Base-by-base conservation (phyloP, 2,113 vertebrate species). In the Rhizomys pruinosus region DNA sequence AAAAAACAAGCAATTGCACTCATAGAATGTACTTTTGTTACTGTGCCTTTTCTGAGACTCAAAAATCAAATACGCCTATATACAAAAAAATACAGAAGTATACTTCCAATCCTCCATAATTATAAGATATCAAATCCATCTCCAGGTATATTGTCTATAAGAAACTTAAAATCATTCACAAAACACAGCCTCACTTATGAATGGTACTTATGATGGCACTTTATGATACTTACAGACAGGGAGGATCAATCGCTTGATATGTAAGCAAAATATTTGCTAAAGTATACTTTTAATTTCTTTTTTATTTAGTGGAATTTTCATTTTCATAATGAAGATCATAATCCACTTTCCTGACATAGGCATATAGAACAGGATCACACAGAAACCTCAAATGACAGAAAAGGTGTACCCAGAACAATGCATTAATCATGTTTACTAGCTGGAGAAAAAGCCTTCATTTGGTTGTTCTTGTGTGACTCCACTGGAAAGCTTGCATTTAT, bases 101-200 rank as follows among this genome's bases (percentile, higher is more conserved):
- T 95, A 32, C 12, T 25, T 94, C 61, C 77, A 91, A 95, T 0
- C 0, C 61, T 71, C 37, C 87, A 76, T 94, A 93, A 95, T 96
- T 95, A 93, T 52, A 47, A 91, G n/a, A 61, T 90, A 84, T 52
- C 78, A 97, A 82, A 84, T 89, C 90, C 77, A 90, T 22, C 95
- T 42, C 37, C n/a, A 7, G 4, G 5, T 52, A 74, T 96, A 5
- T 97, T 89, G 8, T 96, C 92, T 90, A 64, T 89, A 87, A 95
- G 76, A 91, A 93, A 91, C 8, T 97, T 78, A n/a, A 87, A 84
- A 87, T 37, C 44, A 87, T 88, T 90, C 91, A 55, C 81, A 93
- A 91, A 25, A 22, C 5, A 86, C 16, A 42, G 7, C 23, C 71
- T 57, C 23, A 17, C 42, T 20, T 81, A 64, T 2, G 3, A 19